phyloP scores from a whole-genome alignment of 2,888 invertebrate species.

The Heliconius ethilla region DNA sequence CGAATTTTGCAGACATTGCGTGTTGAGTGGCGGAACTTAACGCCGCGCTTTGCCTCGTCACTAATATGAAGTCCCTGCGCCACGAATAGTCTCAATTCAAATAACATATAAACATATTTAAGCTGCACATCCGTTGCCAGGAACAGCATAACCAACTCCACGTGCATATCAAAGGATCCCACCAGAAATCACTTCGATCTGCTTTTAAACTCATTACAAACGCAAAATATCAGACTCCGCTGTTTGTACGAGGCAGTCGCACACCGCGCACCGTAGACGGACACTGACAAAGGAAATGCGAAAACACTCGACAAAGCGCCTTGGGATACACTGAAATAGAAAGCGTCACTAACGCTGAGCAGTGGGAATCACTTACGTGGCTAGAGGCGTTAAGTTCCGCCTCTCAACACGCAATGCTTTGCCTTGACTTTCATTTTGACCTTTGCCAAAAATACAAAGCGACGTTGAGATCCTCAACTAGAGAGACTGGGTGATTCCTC shows the following conservation, averaged over 20 bases:
- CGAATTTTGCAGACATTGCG: too few relatives aligned
- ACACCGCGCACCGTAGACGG: constrained; percentile 5
- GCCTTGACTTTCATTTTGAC: too few relatives aligned
- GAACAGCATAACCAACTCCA: constrained; percentile 1
- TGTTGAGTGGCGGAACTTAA: too few relatives aligned
- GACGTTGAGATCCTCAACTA: too few relatives aligned
- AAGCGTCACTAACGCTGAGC: neutral
- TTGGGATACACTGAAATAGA: constrained; percentile 21
- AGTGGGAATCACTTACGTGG: neutral
- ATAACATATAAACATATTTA: neutral
- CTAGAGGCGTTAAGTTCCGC: neutral
- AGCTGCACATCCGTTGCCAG: neutral
- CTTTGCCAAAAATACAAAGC: too few relatives aligned
- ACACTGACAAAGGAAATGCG: constrained; percentile 34
- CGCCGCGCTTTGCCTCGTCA: too few relatives aligned
- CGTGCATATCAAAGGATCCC: constrained; percentile 21
- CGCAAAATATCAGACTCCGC: constrained; percentile 30
- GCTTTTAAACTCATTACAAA: constrained; percentile 41
- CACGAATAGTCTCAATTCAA: neutral
- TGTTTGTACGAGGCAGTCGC: neutral
- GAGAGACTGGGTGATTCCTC: too few relatives aligned
- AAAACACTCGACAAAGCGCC: constrained; percentile 39
- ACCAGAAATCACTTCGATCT: constrained; percentile 31
- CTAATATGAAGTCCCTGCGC: too few relatives aligned
- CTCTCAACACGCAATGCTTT: too few relatives aligned